These are phyloP conservation scores for Lithodes maja DNA, from an alignment of 2,888 invertebrate genomes.

Conservation along the genomic window DNA sequence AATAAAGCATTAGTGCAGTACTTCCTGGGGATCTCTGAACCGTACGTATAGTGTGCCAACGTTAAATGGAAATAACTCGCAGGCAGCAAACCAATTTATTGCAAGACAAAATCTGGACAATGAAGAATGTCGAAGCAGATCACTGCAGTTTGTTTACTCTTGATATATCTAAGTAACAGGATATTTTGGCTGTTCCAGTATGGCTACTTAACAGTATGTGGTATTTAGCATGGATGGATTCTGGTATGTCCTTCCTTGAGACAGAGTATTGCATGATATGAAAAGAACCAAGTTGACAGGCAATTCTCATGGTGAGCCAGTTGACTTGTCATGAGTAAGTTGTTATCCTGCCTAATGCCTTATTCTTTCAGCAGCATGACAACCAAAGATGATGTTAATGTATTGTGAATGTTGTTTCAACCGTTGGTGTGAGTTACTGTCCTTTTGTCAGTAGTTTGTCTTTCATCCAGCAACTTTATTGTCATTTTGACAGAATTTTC, in stretches of 20 bases:
- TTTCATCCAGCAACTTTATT: not conserved
- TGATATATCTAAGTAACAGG: not conserved
- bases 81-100: too few species aligned
- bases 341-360: not conserved
- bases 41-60: too few species aligned
- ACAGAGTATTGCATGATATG: slow-evolving; percentile 15
- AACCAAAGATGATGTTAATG: slow-evolving; percentile 21
- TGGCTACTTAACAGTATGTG: not conserved
- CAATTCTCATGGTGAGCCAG: not conserved
- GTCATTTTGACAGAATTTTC: slow-evolving; percentile 44
- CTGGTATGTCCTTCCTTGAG: not conserved
- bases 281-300: not conserved
- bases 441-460: not conserved
- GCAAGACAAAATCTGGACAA: too few species aligned
- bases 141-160: not conserved
- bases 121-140: not conserved
- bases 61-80: too few species aligned
- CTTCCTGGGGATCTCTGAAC: too few species aligned
- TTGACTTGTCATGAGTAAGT: not conserved
- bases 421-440: slow-evolving; percentile 10
- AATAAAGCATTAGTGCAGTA: too few species aligned
- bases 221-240: slow-evolving; percentile 3
- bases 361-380: slow-evolving; percentile 27
- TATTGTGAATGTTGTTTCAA: slow-evolving; percentile 26
- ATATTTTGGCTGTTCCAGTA: not conserved